Percentiles rank a stretch among this genome's conserved stretches.
These are phyloP conservation scores for Intellagama lesueurii DNA, from an alignment of 2,797 vertebrate species.

Conservation along the genomic window DNA sequence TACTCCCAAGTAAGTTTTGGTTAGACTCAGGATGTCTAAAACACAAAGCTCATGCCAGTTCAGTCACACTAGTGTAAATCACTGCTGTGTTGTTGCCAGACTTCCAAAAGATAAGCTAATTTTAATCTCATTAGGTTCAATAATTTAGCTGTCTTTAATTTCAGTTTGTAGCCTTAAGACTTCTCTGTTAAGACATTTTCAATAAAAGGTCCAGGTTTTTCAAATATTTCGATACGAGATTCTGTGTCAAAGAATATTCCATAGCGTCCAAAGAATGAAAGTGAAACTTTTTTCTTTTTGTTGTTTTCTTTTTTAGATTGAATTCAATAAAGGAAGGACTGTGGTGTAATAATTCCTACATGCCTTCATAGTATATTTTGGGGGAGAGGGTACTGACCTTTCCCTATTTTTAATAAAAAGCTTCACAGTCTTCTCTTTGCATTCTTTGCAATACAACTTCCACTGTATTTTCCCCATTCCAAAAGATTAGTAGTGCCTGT, in stretches of 20 bases:
- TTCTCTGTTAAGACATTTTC: constrained; percentile 30
- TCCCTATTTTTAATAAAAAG: constrained; percentile 68
- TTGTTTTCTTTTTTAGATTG: constrained; percentile 48
- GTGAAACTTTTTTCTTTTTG: constrained; percentile 39
- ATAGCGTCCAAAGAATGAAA: constrained; percentile 9
- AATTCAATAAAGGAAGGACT: constrained; percentile 75
- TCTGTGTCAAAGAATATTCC: constrained; percentile 31
- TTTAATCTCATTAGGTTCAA: constrained; percentile 19
- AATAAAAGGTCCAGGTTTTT: constrained; percentile 1
- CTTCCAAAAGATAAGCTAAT: neutral
- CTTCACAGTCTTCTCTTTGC: constrained; percentile 64
- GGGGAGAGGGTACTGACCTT: constrained; percentile 64
- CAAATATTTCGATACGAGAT: neutral
- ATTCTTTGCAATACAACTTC: constrained; percentile 38
- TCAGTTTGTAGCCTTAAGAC: constrained; percentile 16
- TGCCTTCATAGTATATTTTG: constrained; percentile 65
- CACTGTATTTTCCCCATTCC: constrained; percentile 43
- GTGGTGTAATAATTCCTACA: constrained; percentile 71
- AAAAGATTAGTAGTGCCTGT: constrained; percentile 28
- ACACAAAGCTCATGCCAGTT: neutral
- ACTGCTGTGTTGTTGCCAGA: neutral
- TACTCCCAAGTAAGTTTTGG: neutral
- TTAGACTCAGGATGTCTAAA: neutral
- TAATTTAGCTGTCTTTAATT: constrained; percentile 16
- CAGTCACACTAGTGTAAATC: constrained; percentile 30